Conservation (phyloP, 2,888 invertebrate genomes). For the Ormyrus rosae region DNA sequence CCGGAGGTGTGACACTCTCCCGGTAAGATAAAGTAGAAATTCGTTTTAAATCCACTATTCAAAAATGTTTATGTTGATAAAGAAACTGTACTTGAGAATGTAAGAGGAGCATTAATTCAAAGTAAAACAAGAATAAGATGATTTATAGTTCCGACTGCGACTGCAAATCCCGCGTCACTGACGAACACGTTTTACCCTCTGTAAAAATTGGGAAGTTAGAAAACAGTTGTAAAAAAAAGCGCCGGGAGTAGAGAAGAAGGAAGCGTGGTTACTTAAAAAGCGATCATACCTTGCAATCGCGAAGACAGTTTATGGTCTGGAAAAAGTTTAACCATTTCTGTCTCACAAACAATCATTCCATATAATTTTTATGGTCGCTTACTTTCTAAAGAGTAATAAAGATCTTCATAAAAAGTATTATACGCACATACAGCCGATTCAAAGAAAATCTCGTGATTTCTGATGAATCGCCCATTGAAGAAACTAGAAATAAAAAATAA, state of each 20-base stretch:
- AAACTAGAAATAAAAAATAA: conserved; percentile 33
- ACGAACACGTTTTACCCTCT: conserved; percentile 5
- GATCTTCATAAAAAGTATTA: conserved; percentile 25
- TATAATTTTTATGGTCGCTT: conserved; percentile 52
- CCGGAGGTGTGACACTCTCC: too few relatives aligned
- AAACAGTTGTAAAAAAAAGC: conserved; percentile 39
- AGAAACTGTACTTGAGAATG: too few relatives aligned
- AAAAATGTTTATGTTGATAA: too few relatives aligned
- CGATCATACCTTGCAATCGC: conserved; percentile 34
- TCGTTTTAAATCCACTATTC: too few relatives aligned
- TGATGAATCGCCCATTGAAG: conserved; percentile 13
- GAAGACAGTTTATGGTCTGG: conserved; percentile 39
- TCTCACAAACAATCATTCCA: conserved; percentile 50
- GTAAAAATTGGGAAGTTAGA: conserved; percentile 35
- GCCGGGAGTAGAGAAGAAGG: neutral
- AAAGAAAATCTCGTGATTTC: conserved; percentile 26
- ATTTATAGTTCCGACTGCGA: conserved; percentile 18
- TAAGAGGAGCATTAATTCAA: too few relatives aligned
- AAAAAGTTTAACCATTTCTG: conserved; percentile 50
- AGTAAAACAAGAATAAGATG: conserved; percentile 10
- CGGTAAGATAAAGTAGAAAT: too few relatives aligned
- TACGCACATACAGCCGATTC: neutral
- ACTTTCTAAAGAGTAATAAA: conserved; percentile 35
- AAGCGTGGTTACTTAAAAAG: conserved; percentile 42
- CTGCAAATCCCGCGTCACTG: conserved; percentile 2